A percentile compares a stretch with the other conserved stretches of the same genome.
Conservation (phyloP, 1,140 invertebrate genomes). For the Pseudomyrmex pallidus region DNA sequence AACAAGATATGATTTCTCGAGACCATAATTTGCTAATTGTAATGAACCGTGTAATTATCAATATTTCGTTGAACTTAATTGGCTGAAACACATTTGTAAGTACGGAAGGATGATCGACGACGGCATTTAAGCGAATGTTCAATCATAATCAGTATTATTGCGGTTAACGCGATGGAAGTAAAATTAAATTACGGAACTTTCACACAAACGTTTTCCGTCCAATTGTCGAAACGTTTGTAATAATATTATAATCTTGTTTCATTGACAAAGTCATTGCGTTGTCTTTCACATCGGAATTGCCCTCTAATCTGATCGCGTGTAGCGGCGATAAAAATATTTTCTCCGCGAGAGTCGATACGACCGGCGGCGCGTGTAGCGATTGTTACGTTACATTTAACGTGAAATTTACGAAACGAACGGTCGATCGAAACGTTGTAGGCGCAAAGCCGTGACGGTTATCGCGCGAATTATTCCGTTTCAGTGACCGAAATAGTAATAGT, state of each 20-base stretch:
- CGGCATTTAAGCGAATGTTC: constrained; percentile 1
- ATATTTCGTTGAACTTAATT: constrained; percentile 29
- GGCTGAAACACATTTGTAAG: not conserved
- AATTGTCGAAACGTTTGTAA: not conserved
- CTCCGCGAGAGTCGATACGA: not conserved
- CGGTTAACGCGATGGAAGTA: constrained; percentile 11
- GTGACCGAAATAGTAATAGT: constrained; percentile 36
- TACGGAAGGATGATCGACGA: not conserved
- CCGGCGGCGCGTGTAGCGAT: not conserved
- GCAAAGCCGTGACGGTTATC: constrained; percentile 41
- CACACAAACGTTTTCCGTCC: not conserved
- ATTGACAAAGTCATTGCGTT: not conserved
- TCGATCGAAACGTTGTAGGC: constrained; percentile 27
- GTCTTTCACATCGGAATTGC: not conserved
- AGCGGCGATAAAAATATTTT: constrained; percentile 9
- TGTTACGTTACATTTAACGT: constrained; percentile 1
- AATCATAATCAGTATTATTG: constrained; percentile 32
- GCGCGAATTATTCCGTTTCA: constrained; percentile 26
- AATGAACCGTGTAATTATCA: constrained; percentile 33
- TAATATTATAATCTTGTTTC: constrained; percentile 8
- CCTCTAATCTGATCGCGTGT: not conserved
- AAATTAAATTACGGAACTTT: constrained; percentile 10
- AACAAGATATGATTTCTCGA: constrained; percentile 23
- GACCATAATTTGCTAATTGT: constrained; percentile 26
- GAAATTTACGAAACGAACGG: not conserved